phyloP scores from a whole-genome alignment of 2,797 vertebrate species.

The Cynodonichthys magdalenae region DNA sequence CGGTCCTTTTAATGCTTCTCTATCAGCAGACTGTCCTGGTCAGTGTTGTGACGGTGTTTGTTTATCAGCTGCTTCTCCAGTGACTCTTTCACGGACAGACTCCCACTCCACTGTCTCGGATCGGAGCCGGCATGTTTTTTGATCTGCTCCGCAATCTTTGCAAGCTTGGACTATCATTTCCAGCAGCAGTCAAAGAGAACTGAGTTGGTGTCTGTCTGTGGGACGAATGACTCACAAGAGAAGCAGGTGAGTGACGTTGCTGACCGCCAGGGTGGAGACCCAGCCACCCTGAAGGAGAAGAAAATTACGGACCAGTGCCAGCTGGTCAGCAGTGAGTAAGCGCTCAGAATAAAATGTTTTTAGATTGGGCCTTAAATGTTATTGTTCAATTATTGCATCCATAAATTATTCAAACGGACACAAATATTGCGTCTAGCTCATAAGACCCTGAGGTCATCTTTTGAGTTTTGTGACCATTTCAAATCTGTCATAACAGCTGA shows the following conservation, averaged over 20 bases:
- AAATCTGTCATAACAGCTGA: slow-evolving; percentile 25
- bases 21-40: slow-evolving; percentile 4
- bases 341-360: neutral
- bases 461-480: slow-evolving; percentile 28
- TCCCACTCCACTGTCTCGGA: neutral
- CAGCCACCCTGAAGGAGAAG: neutral
- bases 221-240: slow-evolving; percentile 9
- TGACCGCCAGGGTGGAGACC: slow-evolving; percentile 8
- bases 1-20: neutral
- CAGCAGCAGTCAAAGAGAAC: neutral
- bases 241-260: neutral
- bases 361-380: slow-evolving; percentile 7
- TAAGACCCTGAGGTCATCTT: slow-evolving; percentile 16
- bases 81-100: neutral
- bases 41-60: neutral
- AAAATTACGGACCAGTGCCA: slow-evolving; percentile 1
- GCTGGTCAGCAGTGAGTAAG: slow-evolving; percentile 3
- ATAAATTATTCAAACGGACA: slow-evolving; percentile 12
- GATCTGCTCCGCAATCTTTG: neutral
- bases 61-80: neutral
- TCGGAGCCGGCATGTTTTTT: neutral
- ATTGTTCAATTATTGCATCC: neutral
- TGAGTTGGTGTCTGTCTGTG: neutral
- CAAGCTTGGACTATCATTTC: neutral
- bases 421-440: slow-evolving; percentile 18